Evolutionary conservation across 2,888 invertebrate genomes (phyloP), one percentile per base, ranked within the genome.

Genomic region (Drosophila testacea): DNA sequence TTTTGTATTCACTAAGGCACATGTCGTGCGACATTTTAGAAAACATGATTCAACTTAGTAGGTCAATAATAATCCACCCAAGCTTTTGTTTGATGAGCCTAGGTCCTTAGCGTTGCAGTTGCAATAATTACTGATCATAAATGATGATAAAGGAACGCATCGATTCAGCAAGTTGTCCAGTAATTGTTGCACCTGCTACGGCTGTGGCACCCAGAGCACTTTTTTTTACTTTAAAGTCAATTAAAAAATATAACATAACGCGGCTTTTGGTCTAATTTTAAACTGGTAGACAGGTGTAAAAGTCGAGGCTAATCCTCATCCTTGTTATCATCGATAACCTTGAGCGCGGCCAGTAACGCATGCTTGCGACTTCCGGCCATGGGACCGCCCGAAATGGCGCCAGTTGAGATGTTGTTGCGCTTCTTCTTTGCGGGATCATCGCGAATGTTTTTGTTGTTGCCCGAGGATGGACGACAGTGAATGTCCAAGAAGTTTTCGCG

Each of bases 261-360:
- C 65, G 60, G 70, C 71, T 81, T 79, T 67, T 42, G 54, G 47
- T 56, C 74, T 78, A 68, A 62, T 61, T 48, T 30, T 30, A 44
- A 73, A 77, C 60, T 63, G 38, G 48, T 56, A 62, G 39, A 44
- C 47, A 39, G n/a, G 46, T 41, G 59, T 16, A 51, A 51, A 39
- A 16, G 50, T 50, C 27, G 36, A 52, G 28, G 27, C 69, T 83
- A 91, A 65, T 91, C 90, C 64, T 91, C 84, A 34, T 84, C 85
- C 64, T 89, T 88, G 57, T 85, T 88, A 51, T 90, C 89, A 84
- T 95, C 95, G 70, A 95, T 95, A 27, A 94, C 94, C 81, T 94
- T 94, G 67, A 95, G 93, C 2, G 94, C 94, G 11, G 94, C 95
- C 56, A 95, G 91, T 44, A 95, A 90, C 82, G 94, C 94, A 52